Evolutionary conservation across 2,888 invertebrate genomes (phyloP).

Genomic region (Balanococcus diminutus): DNA sequence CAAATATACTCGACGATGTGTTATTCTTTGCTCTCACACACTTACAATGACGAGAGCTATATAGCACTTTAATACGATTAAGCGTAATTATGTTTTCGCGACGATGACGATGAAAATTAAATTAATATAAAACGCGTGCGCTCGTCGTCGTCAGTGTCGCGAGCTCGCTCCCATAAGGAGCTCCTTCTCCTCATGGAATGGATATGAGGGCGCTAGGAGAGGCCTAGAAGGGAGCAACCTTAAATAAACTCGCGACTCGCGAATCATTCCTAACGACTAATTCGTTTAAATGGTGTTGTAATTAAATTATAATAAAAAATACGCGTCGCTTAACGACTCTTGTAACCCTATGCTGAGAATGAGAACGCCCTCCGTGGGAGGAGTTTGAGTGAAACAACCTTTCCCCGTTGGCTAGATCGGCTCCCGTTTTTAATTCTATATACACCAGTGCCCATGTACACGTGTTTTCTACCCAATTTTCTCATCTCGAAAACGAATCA

Average conservation of each 20-base stretch:
- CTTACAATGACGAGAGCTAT: background rate
- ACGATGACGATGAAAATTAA: constrained; percentile 8
- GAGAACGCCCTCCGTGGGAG: constrained; percentile 31
- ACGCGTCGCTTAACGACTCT: background rate
- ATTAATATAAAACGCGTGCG: background rate
- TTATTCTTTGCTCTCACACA: background rate
- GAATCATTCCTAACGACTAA: constrained; percentile 28
- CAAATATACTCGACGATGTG: constrained; percentile 2
- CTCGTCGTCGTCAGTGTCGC: background rate
- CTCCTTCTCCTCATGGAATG: background rate
- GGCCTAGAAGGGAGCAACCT: background rate
- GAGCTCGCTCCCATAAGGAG: too few species aligned
- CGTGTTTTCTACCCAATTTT: background rate
- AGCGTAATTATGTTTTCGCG: constrained; percentile 6
- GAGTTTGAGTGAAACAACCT: constrained; percentile 15
- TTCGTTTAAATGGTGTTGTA: constrained; percentile 33
- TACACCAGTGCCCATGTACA: background rate
- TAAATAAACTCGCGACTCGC: background rate
- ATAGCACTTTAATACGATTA: constrained; percentile 20
- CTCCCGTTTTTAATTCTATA: background rate
- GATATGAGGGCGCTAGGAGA: background rate
- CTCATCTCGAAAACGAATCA: constrained; percentile 31
- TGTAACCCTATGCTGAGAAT: background rate
- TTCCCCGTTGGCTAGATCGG: constrained; percentile 15
- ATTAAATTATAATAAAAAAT: constrained; percentile 42